These are phyloP conservation scores for Poeciliopsis paucimaculata DNA, from an alignment of 2,797 vertebrate genomes.

Conservation along the genomic window DNA sequence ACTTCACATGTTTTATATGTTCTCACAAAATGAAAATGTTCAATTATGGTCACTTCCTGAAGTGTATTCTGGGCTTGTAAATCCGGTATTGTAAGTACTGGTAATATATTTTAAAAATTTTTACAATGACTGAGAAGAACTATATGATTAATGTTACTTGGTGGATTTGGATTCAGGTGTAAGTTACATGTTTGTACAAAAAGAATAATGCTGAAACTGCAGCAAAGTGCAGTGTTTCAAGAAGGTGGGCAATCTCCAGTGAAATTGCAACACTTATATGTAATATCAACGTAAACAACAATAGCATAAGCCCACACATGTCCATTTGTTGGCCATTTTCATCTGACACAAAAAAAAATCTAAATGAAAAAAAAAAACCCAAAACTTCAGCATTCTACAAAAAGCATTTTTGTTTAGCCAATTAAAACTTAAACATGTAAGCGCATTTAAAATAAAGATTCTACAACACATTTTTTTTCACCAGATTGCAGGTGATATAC, in stretches of 20 bases:
- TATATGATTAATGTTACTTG: neutral
- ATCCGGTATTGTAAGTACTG: neutral
- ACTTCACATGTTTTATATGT: neutral
- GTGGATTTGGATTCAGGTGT: neutral
- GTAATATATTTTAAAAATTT: slow-evolving; percentile 2
- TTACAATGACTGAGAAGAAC: slow-evolving; percentile 5
- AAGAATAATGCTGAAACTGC: slow-evolving; percentile 7
- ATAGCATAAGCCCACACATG: neutral
- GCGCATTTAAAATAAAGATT: neutral
- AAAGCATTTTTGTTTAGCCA: neutral
- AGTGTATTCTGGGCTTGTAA: neutral
- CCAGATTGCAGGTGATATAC: neutral
- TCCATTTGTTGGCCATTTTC: neutral
- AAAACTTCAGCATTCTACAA: neutral
- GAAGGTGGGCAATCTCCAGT: neutral
- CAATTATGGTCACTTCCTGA: neutral
- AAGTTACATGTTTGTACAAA: neutral
- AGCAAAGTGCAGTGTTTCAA: neutral
- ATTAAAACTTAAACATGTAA: neutral
- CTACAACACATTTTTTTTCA: neutral
- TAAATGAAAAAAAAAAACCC: neutral
- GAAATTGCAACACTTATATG: neutral
- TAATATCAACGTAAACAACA: neutral
- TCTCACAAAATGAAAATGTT: neutral
- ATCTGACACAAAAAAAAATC: neutral